A percentile compares a stretch with the other conserved stretches of the same genome.
Conservation (phyloP, 1,140 invertebrate species). For the Apocrypta bakeri region DNA sequence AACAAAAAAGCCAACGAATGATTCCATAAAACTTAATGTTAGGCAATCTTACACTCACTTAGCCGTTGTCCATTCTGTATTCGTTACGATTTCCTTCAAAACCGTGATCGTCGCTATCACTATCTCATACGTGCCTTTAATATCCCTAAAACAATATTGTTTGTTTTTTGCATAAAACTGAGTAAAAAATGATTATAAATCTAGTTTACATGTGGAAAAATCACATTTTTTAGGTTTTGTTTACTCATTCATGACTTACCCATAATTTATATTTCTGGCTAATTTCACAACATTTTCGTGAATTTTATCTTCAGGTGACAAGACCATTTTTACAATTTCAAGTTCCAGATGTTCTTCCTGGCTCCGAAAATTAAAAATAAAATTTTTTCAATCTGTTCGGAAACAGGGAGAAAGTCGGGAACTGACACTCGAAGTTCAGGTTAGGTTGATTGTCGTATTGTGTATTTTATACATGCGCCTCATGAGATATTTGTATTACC, state of each 20-base stretch:
- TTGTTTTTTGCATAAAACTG: slow-evolving; percentile 35
- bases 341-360: slow-evolving; percentile 1
- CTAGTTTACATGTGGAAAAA: slow-evolving; percentile 23
- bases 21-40: slow-evolving; percentile 50
- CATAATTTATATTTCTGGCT: slow-evolving; percentile 66
- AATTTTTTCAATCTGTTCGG: slow-evolving; percentile 4
- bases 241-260: slow-evolving; percentile 55
- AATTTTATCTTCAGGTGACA: slow-evolving; percentile 48
- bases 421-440: not conserved
- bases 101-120: slow-evolving; percentile 76
- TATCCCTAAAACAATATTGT: slow-evolving; percentile 70
- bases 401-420: not conserved
- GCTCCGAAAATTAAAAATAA: not conserved
- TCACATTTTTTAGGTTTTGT: not conserved
- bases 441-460: not conserved
- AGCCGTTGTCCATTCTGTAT: slow-evolving; percentile 77
- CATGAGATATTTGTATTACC: not conserved
- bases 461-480: not conserved
- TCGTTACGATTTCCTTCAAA: slow-evolving; percentile 77
- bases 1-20: slow-evolving; percentile 50
- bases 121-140: slow-evolving; percentile 77
- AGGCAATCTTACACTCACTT: slow-evolving; percentile 71
- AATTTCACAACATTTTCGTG: slow-evolving; percentile 62
- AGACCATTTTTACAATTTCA: slow-evolving; percentile 56
- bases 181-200: slow-evolving; percentile 47